phyloP scores from a whole-genome alignment of 2,797 vertebrate species.

The Rhynchotus rufescens region DNA sequence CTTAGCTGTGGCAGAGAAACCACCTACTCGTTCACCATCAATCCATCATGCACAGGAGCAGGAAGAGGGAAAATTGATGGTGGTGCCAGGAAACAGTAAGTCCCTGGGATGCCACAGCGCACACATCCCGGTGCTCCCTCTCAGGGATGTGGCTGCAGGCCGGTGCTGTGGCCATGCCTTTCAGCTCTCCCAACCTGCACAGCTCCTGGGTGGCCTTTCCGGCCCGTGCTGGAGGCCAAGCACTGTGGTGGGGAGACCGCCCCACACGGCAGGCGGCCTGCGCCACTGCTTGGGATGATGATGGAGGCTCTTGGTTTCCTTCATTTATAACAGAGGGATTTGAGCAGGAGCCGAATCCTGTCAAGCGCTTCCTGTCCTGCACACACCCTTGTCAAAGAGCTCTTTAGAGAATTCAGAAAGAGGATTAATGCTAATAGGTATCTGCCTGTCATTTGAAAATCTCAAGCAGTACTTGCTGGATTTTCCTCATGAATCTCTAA shows the following conservation, averaged over 20 bases:
- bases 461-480: conserved; percentile 83
- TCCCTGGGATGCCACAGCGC: rapidly evolving
- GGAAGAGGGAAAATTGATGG: not conserved
- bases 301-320: not conserved
- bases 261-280: conserved; percentile 8
- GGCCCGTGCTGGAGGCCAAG: not conserved
- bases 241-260: not conserved
- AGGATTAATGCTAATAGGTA: conserved; percentile 75
- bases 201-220: conserved; percentile 15
- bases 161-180: not conserved
- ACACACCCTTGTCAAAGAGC: conserved; percentile 64
- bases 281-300: not conserved
- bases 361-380: conserved; percentile 68
- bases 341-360: conserved; percentile 57
- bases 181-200: not conserved
- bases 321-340: conserved; percentile 41
- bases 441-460: conserved; percentile 91
- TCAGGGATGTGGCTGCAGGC: not conserved
- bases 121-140: not conserved
- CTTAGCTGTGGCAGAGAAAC: not conserved
- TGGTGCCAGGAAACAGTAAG: not conserved
- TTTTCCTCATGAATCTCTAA: conserved; percentile 79
- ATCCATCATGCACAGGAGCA: not conserved
- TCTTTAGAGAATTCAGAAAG: conserved; percentile 66
- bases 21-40: not conserved